phyloP scores from a whole-genome alignment of 2,888 invertebrate genomes.

The Lasius fuliginosus region DNA sequence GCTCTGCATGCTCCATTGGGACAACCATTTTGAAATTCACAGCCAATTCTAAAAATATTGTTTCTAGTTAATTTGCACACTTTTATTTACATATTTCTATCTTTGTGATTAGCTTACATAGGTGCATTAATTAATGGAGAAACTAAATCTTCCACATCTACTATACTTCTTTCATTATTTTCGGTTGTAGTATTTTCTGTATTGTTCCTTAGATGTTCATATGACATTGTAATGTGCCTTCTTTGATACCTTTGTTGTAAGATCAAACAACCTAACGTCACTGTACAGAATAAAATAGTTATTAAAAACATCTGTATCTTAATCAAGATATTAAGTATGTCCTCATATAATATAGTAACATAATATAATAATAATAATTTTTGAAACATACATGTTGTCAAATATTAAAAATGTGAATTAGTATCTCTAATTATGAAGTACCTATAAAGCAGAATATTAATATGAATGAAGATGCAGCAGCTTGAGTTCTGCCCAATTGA shows the following conservation, averaged over 20 bases:
- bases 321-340: neutral
- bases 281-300: conserved; percentile 85
- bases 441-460: conserved; percentile 93
- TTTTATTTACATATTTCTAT: neutral
- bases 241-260: conserved; percentile 93
- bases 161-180: conserved; percentile 73
- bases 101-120: conserved; percentile 62
- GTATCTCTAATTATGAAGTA: conserved; percentile 83
- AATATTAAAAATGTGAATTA: conserved; percentile 42
- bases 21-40: conserved; percentile 77
- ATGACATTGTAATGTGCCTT: conserved; percentile 86
- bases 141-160: conserved; percentile 85
- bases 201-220: conserved; percentile 71
- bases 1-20: conserved; percentile 75
- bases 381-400: conserved; percentile 23
- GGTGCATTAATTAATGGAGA: conserved; percentile 74
- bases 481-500: conserved; percentile 92
- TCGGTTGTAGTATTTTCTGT: conserved; percentile 62
- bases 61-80: neutral
- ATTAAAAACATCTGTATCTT: neutral
- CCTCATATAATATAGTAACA: neutral
- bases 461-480: conserved; percentile 92
- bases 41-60: conserved; percentile 62
- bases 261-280: conserved; percentile 93
- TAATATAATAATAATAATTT: neutral